A percentile compares a stretch with the other conserved stretches of the same genome.
phyloP scores from a whole-genome alignment of 2,113 vertebrate genomes.

The Arothron firmamentum region DNA sequence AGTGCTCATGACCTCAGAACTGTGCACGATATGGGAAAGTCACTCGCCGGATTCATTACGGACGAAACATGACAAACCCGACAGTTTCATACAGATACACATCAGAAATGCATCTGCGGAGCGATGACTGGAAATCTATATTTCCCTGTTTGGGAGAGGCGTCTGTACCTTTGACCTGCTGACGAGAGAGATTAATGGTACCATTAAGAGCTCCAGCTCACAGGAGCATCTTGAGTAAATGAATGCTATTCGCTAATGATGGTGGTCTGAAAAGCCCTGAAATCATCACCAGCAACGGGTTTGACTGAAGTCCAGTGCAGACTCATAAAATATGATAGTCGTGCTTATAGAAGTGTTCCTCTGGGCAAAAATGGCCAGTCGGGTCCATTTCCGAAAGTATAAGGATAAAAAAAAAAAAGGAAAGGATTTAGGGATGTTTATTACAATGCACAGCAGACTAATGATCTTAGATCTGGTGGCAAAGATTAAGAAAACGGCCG shows the following conservation, averaged over 20 bases:
- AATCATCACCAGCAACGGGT: conserved; percentile 43
- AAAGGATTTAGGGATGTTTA: conserved; percentile 20
- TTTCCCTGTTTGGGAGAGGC: conserved; percentile 21
- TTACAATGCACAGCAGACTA: conserved; percentile 25
- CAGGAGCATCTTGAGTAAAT: conserved; percentile 56
- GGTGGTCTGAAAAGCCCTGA: conserved; percentile 37
- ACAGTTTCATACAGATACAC: conserved; percentile 19
- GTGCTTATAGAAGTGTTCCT: conserved; percentile 23
- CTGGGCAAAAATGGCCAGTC: no score
- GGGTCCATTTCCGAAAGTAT: no score
- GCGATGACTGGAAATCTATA: conserved; percentile 13
- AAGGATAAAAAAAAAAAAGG: no score
- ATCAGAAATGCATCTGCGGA: conserved; percentile 6
- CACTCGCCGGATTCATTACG: conserved; percentile 55
- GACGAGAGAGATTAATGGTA: conserved; percentile 58
- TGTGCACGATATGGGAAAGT: conserved; percentile 33
- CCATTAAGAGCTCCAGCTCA: conserved; percentile 69
- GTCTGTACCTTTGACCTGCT: conserved; percentile 41
- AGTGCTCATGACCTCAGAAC: conserved; percentile 56
- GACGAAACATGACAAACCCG: conserved; percentile 39
- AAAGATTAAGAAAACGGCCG: conserved; percentile 1
- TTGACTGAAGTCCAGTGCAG: conserved; percentile 31
- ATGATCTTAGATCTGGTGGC: conserved; percentile 16
- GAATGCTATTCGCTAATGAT: conserved; percentile 42
- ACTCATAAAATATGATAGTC: conserved; percentile 22